Conservation (phyloP, 2,888 invertebrate species). For the Philhelius pedissequus region DNA sequence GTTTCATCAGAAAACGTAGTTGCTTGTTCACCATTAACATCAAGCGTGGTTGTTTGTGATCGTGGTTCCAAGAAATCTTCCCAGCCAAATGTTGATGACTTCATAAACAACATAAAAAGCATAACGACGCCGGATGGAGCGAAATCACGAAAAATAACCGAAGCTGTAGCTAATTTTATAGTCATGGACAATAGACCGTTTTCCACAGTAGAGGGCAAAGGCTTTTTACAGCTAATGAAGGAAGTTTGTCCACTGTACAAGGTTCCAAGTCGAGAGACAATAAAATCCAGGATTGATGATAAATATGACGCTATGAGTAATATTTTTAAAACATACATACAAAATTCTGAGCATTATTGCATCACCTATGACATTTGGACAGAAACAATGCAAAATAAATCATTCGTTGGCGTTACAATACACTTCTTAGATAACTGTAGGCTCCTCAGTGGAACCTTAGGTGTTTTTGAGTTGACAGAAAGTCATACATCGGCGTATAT, state of each 20-base stretch:
- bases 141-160: background rate
- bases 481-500: too few relatives aligned
- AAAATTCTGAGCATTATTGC: background rate
- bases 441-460: background rate
- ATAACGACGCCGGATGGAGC: background rate
- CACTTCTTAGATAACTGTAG: background rate
- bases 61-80: background rate
- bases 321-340: background rate
- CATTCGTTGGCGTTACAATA: background rate
- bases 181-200: background rate
- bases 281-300: background rate
- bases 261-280: background rate
- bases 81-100: background rate
- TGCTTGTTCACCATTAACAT: too few relatives aligned
- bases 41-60: too few relatives aligned
- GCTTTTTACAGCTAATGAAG: too few relatives aligned
- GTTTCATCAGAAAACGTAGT: too few relatives aligned
- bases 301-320: background rate
- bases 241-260: too few relatives aligned
- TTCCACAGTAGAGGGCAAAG: too few relatives aligned
- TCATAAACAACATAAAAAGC: background rate
- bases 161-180: background rate
- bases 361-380: background rate
- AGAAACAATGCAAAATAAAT: background rate
- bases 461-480: background rate